phyloP scores from a whole-genome alignment of 1,140 invertebrate genomes.

The Hirudo medicinalis region DNA sequence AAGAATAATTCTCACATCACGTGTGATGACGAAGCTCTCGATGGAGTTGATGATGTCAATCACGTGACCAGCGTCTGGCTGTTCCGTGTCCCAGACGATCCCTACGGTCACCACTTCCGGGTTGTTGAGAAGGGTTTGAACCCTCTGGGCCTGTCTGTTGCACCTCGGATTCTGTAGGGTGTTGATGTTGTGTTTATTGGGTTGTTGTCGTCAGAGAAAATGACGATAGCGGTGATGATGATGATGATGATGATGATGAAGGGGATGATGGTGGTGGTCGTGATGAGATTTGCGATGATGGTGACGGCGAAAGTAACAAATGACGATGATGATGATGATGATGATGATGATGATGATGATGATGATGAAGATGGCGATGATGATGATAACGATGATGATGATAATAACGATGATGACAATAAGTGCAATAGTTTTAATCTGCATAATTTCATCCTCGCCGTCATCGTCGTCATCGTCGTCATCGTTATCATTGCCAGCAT shows the following conservation, averaged over 20 bases:
- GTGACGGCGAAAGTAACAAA: neutral
- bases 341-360: neutral
- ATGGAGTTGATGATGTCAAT: slow-evolving; percentile 75
- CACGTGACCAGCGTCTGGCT: slow-evolving; percentile 74
- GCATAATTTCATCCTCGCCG: neutral
- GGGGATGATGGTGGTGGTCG: neutral
- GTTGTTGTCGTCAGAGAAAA: too few species aligned
- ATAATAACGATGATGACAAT: too few species aligned
- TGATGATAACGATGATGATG: neutral
- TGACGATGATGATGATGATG: neutral
- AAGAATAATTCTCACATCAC: slow-evolving; percentile 52
- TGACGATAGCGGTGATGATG: too few species aligned
- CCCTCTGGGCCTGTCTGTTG: neutral
- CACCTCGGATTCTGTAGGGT: neutral
- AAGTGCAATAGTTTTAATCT: neutral
- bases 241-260: too few species aligned
- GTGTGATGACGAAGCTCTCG: slow-evolving; percentile 64
- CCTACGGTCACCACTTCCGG: slow-evolving; percentile 58
- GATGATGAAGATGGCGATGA: neutral
- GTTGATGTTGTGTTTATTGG: too few species aligned
- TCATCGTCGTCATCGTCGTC: neutral
- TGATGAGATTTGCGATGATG: neutral
- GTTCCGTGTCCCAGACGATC: slow-evolving; percentile 88
- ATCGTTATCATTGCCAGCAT: neutral
- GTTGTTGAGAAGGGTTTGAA: slow-evolving; percentile 1